Percentiles rank a stretch among this genome's conserved stretches.
Conservation (phyloP, 2,113 vertebrate genomes). For the Noctilio leporinus region DNA sequence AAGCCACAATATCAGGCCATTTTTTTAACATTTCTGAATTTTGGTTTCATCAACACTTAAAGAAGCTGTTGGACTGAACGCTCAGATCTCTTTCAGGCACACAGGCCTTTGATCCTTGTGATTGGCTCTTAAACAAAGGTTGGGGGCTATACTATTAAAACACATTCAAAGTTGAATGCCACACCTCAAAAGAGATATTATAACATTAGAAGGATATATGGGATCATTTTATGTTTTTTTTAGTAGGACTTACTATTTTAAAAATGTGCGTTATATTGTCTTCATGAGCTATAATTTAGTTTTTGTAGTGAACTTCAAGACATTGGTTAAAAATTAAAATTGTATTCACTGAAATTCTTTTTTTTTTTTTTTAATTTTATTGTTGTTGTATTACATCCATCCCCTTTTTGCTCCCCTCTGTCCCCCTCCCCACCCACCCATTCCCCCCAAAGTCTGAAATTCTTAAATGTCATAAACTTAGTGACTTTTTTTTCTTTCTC, state of each 20-base stretch:
- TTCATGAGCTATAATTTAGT: background rate
- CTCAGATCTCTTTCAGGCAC: background rate
- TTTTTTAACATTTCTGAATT: background rate
- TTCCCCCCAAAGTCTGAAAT: too few species aligned
- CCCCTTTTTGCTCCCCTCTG: too few species aligned
- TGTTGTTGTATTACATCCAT: too few species aligned
- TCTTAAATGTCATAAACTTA: background rate
- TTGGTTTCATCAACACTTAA: background rate
- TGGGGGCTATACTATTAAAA: background rate
- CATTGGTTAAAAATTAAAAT: slow-evolving; percentile 9
- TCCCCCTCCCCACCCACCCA: too few species aligned
- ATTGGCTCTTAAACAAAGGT: background rate
- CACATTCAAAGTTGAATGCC: background rate
- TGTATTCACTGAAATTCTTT: background rate
- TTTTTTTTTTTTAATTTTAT: slow-evolving; percentile 58
- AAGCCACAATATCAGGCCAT: rapidly evolving
- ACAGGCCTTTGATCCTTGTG: background rate
- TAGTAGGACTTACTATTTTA: background rate
- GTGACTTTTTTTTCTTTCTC: slow-evolving; percentile 41
- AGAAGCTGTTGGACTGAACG: background rate
- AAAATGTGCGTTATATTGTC: background rate
- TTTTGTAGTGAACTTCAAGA: background rate
- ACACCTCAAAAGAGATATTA: background rate
- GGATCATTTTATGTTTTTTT: background rate
- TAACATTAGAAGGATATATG: background rate